Conservation (phyloP, 2,797 vertebrate species). For the Coregonus suidteri region DNA sequence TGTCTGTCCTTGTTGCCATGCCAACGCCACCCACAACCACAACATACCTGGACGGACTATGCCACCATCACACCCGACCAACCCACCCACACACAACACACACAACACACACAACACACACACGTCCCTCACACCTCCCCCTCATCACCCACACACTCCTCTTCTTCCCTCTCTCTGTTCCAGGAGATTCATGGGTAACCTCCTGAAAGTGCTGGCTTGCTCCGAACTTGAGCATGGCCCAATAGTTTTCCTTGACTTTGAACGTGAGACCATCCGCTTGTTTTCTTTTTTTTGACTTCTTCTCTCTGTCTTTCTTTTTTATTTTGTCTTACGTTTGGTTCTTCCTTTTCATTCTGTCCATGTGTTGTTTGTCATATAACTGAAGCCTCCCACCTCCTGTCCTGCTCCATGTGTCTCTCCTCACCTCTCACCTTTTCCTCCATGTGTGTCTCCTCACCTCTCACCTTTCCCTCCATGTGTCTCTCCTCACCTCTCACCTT, state of each 20-base stretch:
- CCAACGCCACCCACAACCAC: constrained; percentile 54
- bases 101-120: constrained; percentile 41
- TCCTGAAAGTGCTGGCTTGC: constrained; percentile 97
- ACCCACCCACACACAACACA: constrained; percentile 37
- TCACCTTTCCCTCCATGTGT: too few species aligned
- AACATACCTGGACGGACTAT: constrained; percentile 48
- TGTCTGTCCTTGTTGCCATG: constrained; percentile 65
- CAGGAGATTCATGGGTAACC: constrained; percentile 96
- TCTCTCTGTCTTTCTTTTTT: constrained; percentile 73
- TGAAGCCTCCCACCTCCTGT: too few species aligned
- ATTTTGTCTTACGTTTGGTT: constrained; percentile 62
- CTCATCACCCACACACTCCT: constrained; percentile 79
- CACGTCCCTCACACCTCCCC: constrained; percentile 58
- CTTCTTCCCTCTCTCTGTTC: constrained; percentile 82
- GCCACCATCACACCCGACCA: constrained; percentile 54
- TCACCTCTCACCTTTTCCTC: too few species aligned
- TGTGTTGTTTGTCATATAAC: constrained; percentile 45
- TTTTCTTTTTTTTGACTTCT: constrained; percentile 62
- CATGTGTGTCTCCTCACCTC: too few species aligned
- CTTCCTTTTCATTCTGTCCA: constrained; percentile 22
- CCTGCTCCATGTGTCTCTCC: too few species aligned
- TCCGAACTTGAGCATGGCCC: constrained; percentile 95
- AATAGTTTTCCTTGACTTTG: constrained; percentile 99
- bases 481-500: too few species aligned
- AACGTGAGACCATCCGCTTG: constrained; percentile 88